Evolutionary conservation across 1,140 invertebrate species (phyloP).

Genomic region (Macrosteles quadrilineatus): DNA sequence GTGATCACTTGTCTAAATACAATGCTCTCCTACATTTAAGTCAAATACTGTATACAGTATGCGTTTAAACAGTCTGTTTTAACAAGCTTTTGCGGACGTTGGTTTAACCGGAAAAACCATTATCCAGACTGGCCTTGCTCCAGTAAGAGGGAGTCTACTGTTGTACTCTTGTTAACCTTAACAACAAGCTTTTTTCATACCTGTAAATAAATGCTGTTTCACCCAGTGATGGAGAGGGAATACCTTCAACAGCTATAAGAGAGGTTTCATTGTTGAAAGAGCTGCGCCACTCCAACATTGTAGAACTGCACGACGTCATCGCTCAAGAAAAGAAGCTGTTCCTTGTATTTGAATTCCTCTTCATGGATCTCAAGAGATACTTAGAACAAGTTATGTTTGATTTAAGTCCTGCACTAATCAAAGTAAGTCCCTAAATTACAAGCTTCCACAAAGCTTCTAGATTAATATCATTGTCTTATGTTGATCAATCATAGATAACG

Average conservation of each 20-base stretch:
- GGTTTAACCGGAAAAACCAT: too few relatives aligned
- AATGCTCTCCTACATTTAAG: too few relatives aligned
- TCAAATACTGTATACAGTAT: too few relatives aligned
- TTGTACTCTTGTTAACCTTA: too few relatives aligned
- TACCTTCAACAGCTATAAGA: slow-evolving; percentile 91
- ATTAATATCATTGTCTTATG: not conserved
- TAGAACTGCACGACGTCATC: slow-evolving; percentile 85
- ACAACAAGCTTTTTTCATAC: too few relatives aligned
- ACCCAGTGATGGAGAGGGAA: slow-evolving; percentile 79
- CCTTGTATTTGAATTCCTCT: slow-evolving; percentile 93
- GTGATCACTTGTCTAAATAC: too few relatives aligned
- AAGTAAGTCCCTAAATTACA: slow-evolving; percentile 51
- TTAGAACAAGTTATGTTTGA: slow-evolving; percentile 68
- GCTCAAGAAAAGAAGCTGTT: slow-evolving; percentile 79
- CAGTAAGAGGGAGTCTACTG: too few relatives aligned
- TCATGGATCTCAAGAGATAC: slow-evolving; percentile 87
- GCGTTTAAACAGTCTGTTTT: too few relatives aligned
- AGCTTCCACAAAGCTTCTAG: not conserved
- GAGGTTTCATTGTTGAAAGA: slow-evolving; percentile 92
- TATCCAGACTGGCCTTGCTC: too few relatives aligned
- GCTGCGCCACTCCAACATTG: slow-evolving; percentile 85
- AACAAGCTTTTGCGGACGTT: too few relatives aligned
- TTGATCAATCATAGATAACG: slow-evolving; percentile 6
- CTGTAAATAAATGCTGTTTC: too few relatives aligned
- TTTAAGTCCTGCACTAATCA: slow-evolving; percentile 64